Evolutionary conservation across 2,888 invertebrate genomes (phyloP), one percentile per base, ranked within the genome.

Genomic region (Cosmia pyralina): DNA sequence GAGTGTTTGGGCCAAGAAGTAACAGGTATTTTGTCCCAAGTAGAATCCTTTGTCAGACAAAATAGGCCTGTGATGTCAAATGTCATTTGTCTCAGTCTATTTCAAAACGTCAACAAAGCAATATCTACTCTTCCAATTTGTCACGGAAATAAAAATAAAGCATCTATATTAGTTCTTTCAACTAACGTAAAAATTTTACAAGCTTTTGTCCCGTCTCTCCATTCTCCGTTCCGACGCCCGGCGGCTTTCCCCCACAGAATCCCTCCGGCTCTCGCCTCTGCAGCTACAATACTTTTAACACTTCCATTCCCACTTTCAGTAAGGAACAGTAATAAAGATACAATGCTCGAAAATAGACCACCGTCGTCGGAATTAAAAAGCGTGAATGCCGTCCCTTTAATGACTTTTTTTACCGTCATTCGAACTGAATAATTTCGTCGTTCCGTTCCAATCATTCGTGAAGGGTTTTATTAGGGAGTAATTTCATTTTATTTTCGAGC

Each of bases 351-450:
- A 88, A 88, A 89, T 85, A 88, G 88, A 88, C 86, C 88, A 85
- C 84, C 85, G 81, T 72, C 77, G 82, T 82, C 74, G 83, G 78
- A 81, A 85, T 83, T 83, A 86, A 85, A 86, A 85, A 78, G 83
- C 84, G 83, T 86, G 84, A 85, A 83, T 82, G 71, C 41, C 69
- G 68, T 76, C 69, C 75, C 75, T 83, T 88, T 89, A 88, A 92
- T 88, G 87, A 88, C 86, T 87, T 89, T 85, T n/a, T 91, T 92
- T 88, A 88, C 89, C 86, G 89, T 85, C 88, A 85, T 85, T 88
- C 86, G 85, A 86, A 87, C 87, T 87, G 88, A 89, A 88, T 88
- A 88, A 90, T 87, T 89, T 79, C 83, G 88, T 88, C 89, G 88
- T 89, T 88, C 73, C 77, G 75, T 87, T 87, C 85, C 87, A 87